Conservation (phyloP, 92 coral and sea anemone genomes). For the Phenganax subtilis region DNA sequence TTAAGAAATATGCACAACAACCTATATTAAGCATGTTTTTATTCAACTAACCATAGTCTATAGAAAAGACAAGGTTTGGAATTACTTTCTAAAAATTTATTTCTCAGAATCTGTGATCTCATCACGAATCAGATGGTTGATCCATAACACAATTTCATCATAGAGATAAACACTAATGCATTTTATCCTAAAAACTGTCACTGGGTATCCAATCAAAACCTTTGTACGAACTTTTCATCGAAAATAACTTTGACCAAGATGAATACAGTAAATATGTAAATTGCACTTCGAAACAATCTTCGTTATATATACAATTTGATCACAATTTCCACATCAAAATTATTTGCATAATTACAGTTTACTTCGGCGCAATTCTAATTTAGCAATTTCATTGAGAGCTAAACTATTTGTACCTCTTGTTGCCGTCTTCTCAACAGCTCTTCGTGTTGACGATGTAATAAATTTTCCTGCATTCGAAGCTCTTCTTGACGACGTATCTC, state of each 20-base stretch:
- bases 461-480: conserved; percentile 67
- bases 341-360: no score
- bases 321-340: no score
- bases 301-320: no score
- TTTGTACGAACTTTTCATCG: no score
- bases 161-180: neutral
- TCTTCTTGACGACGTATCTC: conserved; percentile 76
- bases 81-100: neutral
- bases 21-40: neutral
- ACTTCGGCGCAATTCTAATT: no score
- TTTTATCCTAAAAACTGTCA: neutral
- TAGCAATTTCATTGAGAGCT: no score
- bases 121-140: conserved; percentile 30
- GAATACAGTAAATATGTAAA: no score
- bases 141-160: conserved; percentile 21
- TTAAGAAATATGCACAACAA: neutral
- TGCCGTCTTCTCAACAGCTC: conserved; percentile 70
- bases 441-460: conserved; percentile 77
- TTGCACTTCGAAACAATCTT: no score
- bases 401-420: conserved; percentile 50
- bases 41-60: neutral
- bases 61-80: neutral
- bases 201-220: neutral
- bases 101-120: conserved; percentile 6
- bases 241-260: no score